These are phyloP conservation scores for Mermis nigrescens DNA, from an alignment of 2,888 invertebrate genomes.

Conservation along the genomic window DNA sequence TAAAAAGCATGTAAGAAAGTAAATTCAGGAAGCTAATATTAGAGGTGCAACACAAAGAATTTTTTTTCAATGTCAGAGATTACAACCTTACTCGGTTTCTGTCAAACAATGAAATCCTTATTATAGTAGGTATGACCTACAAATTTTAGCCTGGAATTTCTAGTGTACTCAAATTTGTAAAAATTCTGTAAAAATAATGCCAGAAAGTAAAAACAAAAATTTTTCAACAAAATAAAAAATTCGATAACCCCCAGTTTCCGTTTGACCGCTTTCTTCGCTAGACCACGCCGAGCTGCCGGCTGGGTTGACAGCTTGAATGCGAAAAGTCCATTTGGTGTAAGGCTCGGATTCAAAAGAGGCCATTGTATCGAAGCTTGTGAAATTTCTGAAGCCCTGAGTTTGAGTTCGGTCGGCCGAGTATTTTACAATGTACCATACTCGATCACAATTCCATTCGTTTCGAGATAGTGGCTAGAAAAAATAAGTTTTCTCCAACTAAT, in stretches of 20 bases:
- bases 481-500: no score
- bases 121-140: no score
- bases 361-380: slow-evolving; percentile 24
- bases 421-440: slow-evolving; percentile 30
- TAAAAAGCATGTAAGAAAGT: no score
- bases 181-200: no score
- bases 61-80: no score
- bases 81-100: no score
- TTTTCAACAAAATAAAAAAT: background rate
- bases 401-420: slow-evolving; percentile 16
- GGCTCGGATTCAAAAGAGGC: slow-evolving; percentile 29
- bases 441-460: slow-evolving; percentile 30
- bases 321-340: slow-evolving; percentile 28
- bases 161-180: no score
- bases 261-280: slow-evolving; percentile 22
- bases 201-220: no score
- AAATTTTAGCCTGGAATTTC: no score
- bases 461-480: slow-evolving; percentile 23
- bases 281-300: slow-evolving; percentile 28
- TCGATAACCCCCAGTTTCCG: slow-evolving; percentile 11
- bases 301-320: slow-evolving; percentile 29
- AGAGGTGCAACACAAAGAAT: no score
- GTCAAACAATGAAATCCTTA: no score
- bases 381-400: slow-evolving; percentile 19
- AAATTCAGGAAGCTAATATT: no score